Percentiles rank a stretch among this genome's conserved stretches.
Evolutionary conservation across 2,888 invertebrate genomes (phyloP).

Genomic region (Neocrepidodera transversa): DNA sequence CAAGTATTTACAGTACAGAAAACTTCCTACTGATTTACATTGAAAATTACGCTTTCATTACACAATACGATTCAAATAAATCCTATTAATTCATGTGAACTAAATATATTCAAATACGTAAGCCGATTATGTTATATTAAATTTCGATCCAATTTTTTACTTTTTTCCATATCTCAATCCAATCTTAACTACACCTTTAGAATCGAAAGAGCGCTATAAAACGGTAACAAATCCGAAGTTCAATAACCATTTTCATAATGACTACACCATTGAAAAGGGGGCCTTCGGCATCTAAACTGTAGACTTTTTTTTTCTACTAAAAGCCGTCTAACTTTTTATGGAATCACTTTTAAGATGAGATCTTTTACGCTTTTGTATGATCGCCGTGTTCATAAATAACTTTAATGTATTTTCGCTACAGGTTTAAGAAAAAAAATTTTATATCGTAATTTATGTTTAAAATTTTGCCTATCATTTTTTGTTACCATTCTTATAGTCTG

Average conservation of each 20-base stretch:
- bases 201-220: conserved; percentile 4
- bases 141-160: too few relatives aligned
- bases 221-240: conserved; percentile 17
- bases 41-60: too few relatives aligned
- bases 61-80: too few relatives aligned
- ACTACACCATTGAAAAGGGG: conserved; percentile 8
- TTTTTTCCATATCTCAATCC: too few relatives aligned
- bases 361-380: conserved; percentile 4
- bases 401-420: conserved; percentile 6
- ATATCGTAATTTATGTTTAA: too few relatives aligned
- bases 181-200: conserved; percentile 16
- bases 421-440: background rate
- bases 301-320: conserved; percentile 15
- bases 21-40: too few relatives aligned
- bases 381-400: conserved; percentile 2
- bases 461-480: too few relatives aligned
- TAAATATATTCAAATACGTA: too few relatives aligned
- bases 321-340: conserved; percentile 23
- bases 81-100: too few relatives aligned
- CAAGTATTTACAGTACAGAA: too few relatives aligned
- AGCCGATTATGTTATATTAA: too few relatives aligned
- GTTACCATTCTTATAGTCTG: too few relatives aligned
- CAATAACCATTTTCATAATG: conserved; percentile 23
- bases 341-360: conserved; percentile 23
- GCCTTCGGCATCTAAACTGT: conserved; percentile 9